phyloP scores from a whole-genome alignment of 2,797 vertebrate genomes.

The Adrianichthys oophorus region DNA sequence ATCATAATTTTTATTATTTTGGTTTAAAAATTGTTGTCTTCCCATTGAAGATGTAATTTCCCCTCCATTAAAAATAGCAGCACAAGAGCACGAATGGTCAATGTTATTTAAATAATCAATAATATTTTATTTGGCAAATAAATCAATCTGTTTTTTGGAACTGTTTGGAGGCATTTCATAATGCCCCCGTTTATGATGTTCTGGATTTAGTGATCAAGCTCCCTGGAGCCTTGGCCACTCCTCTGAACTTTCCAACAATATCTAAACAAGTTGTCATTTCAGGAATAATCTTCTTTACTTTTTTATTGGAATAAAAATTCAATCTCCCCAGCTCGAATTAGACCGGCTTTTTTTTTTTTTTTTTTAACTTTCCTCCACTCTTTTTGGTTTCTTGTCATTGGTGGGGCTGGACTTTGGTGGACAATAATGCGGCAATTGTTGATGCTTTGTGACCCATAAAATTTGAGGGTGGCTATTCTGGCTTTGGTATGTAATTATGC shows the following conservation, averaged over 20 bases:
- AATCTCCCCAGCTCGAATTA: conserved; percentile 89
- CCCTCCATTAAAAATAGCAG: no score
- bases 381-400: conserved; percentile 79
- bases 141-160: neutral
- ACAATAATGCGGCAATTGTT: conserved; percentile 99
- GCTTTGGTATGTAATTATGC: conserved; percentile 99
- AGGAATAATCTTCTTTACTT: conserved; percentile 88
- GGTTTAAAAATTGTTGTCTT: no score
- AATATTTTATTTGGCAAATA: no score
- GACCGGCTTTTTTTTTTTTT: conserved; percentile 33
- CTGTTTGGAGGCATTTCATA: conserved; percentile 11
- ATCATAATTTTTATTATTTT: no score
- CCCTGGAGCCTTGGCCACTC: conserved; percentile 56
- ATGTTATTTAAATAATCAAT: no score
- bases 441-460: conserved; percentile 99
- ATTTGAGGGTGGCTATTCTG: conserved; percentile 99
- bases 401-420: conserved; percentile 92
- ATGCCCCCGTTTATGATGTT: conserved; percentile 11
- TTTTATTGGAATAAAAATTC: conserved; percentile 86
- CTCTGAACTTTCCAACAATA: conserved; percentile 88
- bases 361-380: conserved; percentile 4
- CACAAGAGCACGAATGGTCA: no score
- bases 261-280: conserved; percentile 91
- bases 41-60: no score
- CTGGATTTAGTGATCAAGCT: conserved; percentile 25